Percentiles rank a stretch among this genome's conserved stretches.
These are phyloP conservation scores for Apocrypta bakeri DNA, from an alignment of 1,140 invertebrate species.

Conservation along the genomic window DNA sequence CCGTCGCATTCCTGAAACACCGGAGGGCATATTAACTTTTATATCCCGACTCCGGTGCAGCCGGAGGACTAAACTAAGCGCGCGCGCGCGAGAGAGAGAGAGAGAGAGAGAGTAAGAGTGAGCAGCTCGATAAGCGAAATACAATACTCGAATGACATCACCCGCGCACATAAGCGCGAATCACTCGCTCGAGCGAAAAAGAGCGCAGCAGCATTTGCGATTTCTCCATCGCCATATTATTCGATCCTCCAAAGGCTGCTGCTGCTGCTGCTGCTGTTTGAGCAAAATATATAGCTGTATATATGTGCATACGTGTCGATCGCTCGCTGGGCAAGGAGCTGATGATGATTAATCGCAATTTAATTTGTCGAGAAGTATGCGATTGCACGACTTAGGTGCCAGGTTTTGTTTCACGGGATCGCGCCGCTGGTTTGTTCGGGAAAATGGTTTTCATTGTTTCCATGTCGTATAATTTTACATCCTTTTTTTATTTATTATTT, in stretches of 20 bases:
- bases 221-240: neutral
- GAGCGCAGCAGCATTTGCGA: constrained; percentile 17
- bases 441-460: no score
- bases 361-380: constrained; percentile 27
- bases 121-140: constrained; percentile 66
- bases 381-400: constrained; percentile 2
- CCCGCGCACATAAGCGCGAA: constrained; percentile 25
- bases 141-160: constrained; percentile 64
- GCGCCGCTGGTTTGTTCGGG: no score
- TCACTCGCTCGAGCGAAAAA: constrained; percentile 18
- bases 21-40: neutral
- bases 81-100: neutral
- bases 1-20: neutral
- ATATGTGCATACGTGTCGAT: constrained; percentile 7
- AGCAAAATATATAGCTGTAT: constrained; percentile 1
- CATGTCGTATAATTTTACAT: no score
- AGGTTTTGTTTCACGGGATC: no score
- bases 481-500: no score
- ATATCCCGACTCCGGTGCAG: no score
- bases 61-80: no score
- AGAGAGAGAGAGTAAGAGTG: no score
- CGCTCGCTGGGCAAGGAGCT: neutral
- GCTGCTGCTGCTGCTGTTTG: neutral
- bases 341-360: constrained; percentile 45
- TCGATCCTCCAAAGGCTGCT: neutral